Base-by-base conservation (phyloP, 2,113 vertebrate species). In the Psettodes erumei region DNA sequence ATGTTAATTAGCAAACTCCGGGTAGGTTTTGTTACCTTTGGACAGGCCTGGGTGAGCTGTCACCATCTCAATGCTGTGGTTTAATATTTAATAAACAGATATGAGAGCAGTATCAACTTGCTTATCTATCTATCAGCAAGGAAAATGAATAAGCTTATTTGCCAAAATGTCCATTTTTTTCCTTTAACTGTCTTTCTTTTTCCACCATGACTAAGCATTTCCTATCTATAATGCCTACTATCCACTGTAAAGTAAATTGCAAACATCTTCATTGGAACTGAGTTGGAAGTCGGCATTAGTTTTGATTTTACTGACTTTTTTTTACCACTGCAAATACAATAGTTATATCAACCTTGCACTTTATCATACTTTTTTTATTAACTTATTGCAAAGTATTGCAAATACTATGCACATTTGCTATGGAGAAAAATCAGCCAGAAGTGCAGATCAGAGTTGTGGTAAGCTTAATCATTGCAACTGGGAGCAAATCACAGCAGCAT, bases 321-420 rank as follows among this genome's bases (percentile, higher is more conserved):
- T 40, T 40, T 40, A 40, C 38, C 15, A 16, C 38, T 16, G 38
- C 19, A 43, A 43, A 43, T n/a, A n/a, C n/a, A n/a, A n/a, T n/a
- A n/a, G n/a, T n/a, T n/a, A n/a, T n/a, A n/a, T n/a, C n/a, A n/a
- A n/a, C n/a, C n/a, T n/a, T n/a, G n/a, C n/a, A n/a, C n/a, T n/a
- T n/a, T n/a, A n/a, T 15, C 38, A 11, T 38, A 15, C 12, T 1
- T 43, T 72, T 66, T 53, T 12, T 27, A 21, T 56, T 59, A 28
- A 45, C 48, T 47, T 50, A 23, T 21, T 47, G 8, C 45, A 48
- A 27, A 27, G 25, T 4, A 51, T 2, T 66, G 15, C 40, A 38
- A 40, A 12, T 32, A 38, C 9, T 27, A 28, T 37, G 21, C 21
- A 61, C 50, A 60, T 10, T 67, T 61, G 64, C 42, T 54, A 54